phyloP scores from a whole-genome alignment of 2,797 vertebrate genomes.

The Synanceia verrucosa region DNA sequence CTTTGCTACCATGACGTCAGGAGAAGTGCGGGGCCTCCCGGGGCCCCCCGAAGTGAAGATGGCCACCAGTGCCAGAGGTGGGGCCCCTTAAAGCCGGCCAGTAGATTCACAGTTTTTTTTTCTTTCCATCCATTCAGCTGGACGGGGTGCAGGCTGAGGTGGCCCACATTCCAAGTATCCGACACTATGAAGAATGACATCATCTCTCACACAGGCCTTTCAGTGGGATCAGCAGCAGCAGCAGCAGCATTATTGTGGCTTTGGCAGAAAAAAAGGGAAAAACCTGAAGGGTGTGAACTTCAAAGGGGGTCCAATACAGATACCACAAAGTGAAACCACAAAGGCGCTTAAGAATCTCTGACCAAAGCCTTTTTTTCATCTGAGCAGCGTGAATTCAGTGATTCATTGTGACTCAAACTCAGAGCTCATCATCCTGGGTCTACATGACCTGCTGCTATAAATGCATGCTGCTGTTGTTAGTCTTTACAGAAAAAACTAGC shows the following conservation, averaged over 20 bases:
- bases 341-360: slow-evolving; percentile 46
- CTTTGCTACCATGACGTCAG: slow-evolving; percentile 75
- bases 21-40: slow-evolving; percentile 45
- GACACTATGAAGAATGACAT: slow-evolving; percentile 70
- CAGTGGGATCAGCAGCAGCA: slow-evolving; percentile 52
- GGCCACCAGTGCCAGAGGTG: slow-evolving; percentile 67
- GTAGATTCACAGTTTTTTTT: slow-evolving; percentile 61
- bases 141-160: slow-evolving; percentile 30
- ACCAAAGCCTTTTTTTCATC: slow-evolving; percentile 47
- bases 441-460: neutral
- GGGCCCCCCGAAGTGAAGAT: slow-evolving; percentile 65
- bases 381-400: slow-evolving; percentile 27
- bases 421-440: slow-evolving; percentile 19
- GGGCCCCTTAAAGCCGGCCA: slow-evolving; percentile 59
- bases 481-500: slow-evolving; percentile 3
- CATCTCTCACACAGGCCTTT: slow-evolving; percentile 63
- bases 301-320: slow-evolving; percentile 40
- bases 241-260: slow-evolving; percentile 50
- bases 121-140: slow-evolving; percentile 67
- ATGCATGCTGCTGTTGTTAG: neutral
- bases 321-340: slow-evolving; percentile 45
- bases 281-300: slow-evolving; percentile 65
- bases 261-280: slow-evolving; percentile 20
- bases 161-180: slow-evolving; percentile 62
- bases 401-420: slow-evolving; percentile 17